Percentiles rank a stretch among this genome's conserved stretches.
Conservation (phyloP, 2,113 vertebrate species). For the Bos taurus region ARS-UCD2.0 NC_037344.1:73033001-73033500, state of each 20-base stretch:
- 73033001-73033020: rapidly evolving
- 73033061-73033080: background rate
- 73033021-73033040: rapidly evolving
- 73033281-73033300: background rate
- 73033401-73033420: background rate
- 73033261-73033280: background rate
- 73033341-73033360: background rate
- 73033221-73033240: background rate
- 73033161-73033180: constrained; percentile 61
- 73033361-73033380: background rate
- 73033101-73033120: constrained; percentile 35
- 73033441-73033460: background rate
- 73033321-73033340: background rate
- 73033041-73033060: background rate
- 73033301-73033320: rapidly evolving
- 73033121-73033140: constrained; percentile 42
- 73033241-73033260: background rate
- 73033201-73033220: background rate
- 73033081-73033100: constrained; percentile 48
- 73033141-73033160: constrained; percentile 58
- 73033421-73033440: background rate
- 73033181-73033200: constrained; percentile 48
- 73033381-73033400: background rate
- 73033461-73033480: background rate
- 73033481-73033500: background rate